phyloP scores from a whole-genome alignment of 1,140 invertebrate genomes.

The Saccostrea cuccullata region DNA sequence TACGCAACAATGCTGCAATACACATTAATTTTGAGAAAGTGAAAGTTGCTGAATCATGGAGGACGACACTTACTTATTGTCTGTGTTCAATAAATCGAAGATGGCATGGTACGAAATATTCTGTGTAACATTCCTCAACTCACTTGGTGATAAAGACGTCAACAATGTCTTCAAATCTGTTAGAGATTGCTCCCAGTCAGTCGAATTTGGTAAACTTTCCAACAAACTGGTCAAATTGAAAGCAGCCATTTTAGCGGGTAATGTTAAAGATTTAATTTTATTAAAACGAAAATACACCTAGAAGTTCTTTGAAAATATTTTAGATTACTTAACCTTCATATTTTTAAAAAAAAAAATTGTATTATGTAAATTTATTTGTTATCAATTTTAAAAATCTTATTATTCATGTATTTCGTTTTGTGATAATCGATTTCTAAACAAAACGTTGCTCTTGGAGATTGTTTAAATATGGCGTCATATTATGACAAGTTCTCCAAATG shows the following conservation, averaged over 20 bases:
- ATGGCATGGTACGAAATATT: conserved; percentile 66
- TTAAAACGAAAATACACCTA: neutral
- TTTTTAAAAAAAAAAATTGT: neutral
- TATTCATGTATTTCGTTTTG: conserved; percentile 2
- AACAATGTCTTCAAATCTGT: conserved; percentile 62
- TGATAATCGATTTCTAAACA: neutral
- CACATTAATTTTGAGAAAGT: neutral
- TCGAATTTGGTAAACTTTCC: conserved; percentile 33
- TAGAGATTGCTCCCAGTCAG: conserved; percentile 18
- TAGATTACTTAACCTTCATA: neutral
- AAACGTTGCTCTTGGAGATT: conserved; percentile 32
- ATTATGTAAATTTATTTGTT: neutral
- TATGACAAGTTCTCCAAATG: neutral
- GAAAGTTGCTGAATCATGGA: conserved; percentile 20
- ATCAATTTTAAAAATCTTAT: neutral
- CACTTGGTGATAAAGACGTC: conserved; percentile 50
- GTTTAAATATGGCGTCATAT: conserved; percentile 36
- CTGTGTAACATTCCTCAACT: conserved; percentile 55
- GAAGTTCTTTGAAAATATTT: neutral
- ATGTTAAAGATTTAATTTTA: neutral
- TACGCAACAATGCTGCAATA: too few relatives aligned
- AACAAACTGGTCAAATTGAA: conserved; percentile 29
- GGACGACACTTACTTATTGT: conserved; percentile 58
- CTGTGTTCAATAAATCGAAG: conserved; percentile 66
- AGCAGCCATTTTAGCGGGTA: conserved; percentile 38